Percentiles rank a stretch among this genome's conserved stretches.
Conservation (phyloP, 2,113 vertebrate species). For the Pterophyllum scalare region DNA sequence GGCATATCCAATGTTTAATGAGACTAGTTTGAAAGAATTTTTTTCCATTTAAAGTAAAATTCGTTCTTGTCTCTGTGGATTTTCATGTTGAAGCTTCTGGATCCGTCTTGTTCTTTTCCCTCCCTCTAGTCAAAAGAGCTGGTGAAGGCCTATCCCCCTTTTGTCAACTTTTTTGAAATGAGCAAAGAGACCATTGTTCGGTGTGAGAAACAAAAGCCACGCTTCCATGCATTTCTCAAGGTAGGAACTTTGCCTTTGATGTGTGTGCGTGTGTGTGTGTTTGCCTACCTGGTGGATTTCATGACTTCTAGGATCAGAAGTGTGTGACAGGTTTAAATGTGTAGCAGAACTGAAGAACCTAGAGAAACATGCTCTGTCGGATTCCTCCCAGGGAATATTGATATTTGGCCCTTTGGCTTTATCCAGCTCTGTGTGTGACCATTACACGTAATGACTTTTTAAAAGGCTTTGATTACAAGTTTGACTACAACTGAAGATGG, state of each 20-base stretch:
- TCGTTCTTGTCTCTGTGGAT: background rate
- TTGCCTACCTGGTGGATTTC: background rate
- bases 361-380: no score
- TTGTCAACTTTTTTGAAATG: constrained; percentile 99
- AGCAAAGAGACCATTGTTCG: constrained; percentile 96
- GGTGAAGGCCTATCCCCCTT: constrained; percentile 94
- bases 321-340: no score
- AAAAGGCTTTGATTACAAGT: no score
- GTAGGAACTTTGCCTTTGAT: constrained; percentile 64
- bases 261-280: background rate
- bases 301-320: background rate
- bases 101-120: background rate
- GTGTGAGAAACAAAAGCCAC: constrained; percentile 96
- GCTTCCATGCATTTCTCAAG: constrained; percentile 98
- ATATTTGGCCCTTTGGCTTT: no score
- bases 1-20: background rate
- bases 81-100: background rate
- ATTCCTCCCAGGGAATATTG: no score
- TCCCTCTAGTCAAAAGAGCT: constrained; percentile 91
- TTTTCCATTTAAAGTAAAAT: background rate
- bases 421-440: no score
- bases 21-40: no score
- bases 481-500: no score
- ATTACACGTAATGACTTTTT: no score
- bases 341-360: no score